Conservation (phyloP, 2,113 vertebrate genomes). For the Strix aluco region DNA sequence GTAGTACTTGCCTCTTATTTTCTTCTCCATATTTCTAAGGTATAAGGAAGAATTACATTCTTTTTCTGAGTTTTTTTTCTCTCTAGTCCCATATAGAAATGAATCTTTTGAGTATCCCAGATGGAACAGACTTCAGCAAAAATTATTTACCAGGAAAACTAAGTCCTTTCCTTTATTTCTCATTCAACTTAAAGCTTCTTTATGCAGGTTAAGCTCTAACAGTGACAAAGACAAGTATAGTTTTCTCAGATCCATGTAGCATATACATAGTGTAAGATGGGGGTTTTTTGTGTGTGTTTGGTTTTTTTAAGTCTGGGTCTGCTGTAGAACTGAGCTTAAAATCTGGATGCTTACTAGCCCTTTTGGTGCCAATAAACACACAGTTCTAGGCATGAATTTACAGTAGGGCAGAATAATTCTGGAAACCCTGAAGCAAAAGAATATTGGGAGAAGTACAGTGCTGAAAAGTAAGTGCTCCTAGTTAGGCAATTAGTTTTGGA, state of each 20-base stretch:
- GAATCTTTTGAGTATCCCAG: neutral
- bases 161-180: neutral
- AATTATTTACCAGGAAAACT: neutral
- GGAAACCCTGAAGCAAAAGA: slow-evolving; percentile 34
- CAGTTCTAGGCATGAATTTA: slow-evolving; percentile 13
- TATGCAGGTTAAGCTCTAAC: neutral
- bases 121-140: neutral
- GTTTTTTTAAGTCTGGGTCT: neutral
- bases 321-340: neutral
- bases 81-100: neutral
- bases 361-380: neutral
- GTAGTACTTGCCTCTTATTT: neutral
- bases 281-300: neutral
- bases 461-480: neutral
- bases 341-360: neutral
- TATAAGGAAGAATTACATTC: neutral
- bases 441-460: neutral
- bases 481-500: slow-evolving; percentile 38
- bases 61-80: neutral
- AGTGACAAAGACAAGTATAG: neutral
- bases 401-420: neutral
- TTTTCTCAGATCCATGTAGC: neutral
- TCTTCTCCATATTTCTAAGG: neutral
- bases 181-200: neutral
- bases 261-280: neutral